These are phyloP conservation scores for Rhimphoctona megacephalus DNA, from an alignment of 2,888 invertebrate species.

Conservation along the genomic window DNA sequence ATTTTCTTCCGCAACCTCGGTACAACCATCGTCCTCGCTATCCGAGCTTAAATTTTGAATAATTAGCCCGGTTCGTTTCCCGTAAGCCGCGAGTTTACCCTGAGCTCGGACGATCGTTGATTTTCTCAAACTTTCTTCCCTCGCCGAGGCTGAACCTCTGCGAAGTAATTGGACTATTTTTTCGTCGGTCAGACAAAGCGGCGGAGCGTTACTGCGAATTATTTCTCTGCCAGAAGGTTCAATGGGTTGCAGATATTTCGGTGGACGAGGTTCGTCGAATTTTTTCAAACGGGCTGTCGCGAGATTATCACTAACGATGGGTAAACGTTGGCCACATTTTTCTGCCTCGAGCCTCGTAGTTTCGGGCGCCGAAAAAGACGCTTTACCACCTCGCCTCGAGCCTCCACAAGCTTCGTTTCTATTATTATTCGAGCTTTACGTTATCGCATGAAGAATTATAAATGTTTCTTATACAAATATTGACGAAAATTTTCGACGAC, in stretches of 20 bases:
- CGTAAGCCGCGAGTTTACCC: constrained; percentile 13
- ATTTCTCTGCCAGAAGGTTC: constrained; percentile 38
- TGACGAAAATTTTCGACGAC: neutral
- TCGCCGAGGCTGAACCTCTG: constrained; percentile 53
- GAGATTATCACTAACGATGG: neutral
- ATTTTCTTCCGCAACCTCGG: constrained; percentile 7
- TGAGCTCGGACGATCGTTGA: neutral
- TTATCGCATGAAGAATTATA: neutral
- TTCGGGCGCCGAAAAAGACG: constrained; percentile 63
- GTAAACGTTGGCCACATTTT: constrained; percentile 2
- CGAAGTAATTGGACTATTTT: constrained; percentile 48
- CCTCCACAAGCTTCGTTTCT: constrained; percentile 67
- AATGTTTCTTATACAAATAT: neutral
- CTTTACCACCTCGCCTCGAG: constrained; percentile 67
- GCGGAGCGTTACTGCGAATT: constrained; percentile 57
- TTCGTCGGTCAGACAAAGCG: constrained; percentile 54
- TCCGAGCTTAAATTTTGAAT: constrained; percentile 74
- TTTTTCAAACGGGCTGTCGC: constrained; percentile 24
- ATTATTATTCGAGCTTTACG: neutral
- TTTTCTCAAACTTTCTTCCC: constrained; percentile 44
- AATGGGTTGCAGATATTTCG: constrained; percentile 44
- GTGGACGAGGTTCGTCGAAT: constrained; percentile 52
- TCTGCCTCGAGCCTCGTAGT: constrained; percentile 46
- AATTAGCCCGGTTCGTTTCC: constrained; percentile 59
- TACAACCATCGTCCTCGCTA: constrained; percentile 69